Evolutionary conservation across 2,888 invertebrate genomes (phyloP).

Genomic region (Apomyelois bistriatella): DNA sequence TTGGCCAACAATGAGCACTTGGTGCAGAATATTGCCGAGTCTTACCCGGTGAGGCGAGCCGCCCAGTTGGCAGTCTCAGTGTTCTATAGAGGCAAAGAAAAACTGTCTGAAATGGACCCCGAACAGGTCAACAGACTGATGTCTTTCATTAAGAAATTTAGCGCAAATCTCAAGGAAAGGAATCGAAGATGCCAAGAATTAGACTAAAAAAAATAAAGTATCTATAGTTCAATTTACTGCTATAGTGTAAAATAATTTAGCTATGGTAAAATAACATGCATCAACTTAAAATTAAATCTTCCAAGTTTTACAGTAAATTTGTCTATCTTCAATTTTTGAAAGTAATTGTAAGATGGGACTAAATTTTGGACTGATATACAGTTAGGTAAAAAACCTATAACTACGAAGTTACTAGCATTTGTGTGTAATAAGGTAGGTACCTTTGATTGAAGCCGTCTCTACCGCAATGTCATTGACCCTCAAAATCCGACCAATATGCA

Average conservation of each 20-base stretch:
- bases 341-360: too few relatives aligned
- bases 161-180: constrained; percentile 82
- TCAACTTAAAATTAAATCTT: too few relatives aligned
- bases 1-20: constrained; percentile 89
- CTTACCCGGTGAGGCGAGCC: constrained; percentile 89
- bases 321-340: too few relatives aligned
- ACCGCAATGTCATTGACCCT: background rate
- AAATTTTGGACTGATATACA: too few relatives aligned
- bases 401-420: too few relatives aligned
- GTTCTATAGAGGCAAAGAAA: constrained; percentile 82
- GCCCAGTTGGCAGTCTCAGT: constrained; percentile 89
- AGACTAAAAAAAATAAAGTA: constrained; percentile 58
- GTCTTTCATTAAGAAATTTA: constrained; percentile 79
- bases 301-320: too few relatives aligned
- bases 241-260: too few relatives aligned
- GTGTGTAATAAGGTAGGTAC: too few relatives aligned
- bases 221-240: too few relatives aligned
- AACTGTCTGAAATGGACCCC: constrained; percentile 67
- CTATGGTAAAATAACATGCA: too few relatives aligned
- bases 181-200: constrained; percentile 83
- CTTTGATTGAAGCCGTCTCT: background rate
- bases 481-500: background rate
- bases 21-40: constrained; percentile 89
- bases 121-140: constrained; percentile 68
- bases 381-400: too few relatives aligned